phyloP scores from a whole-genome alignment of 2,888 invertebrate species.

The Melangyna quadrimaculata region DNA sequence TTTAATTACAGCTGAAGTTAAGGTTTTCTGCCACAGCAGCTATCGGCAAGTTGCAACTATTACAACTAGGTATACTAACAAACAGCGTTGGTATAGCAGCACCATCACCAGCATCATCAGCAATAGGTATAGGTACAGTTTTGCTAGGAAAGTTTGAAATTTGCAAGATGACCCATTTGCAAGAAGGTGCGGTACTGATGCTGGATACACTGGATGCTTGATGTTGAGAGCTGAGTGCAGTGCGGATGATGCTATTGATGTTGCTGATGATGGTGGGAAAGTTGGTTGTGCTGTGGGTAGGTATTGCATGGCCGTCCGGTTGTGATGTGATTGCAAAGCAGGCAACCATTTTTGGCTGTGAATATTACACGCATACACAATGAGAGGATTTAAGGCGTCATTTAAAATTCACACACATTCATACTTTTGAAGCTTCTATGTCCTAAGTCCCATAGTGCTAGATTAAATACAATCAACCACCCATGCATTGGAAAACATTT shows the following conservation, averaged over 20 bases:
- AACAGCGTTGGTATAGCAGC: not conserved
- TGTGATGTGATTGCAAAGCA: slow-evolving; percentile 36
- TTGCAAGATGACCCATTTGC: slow-evolving; percentile 50
- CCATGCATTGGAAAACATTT: slow-evolving; percentile 16
- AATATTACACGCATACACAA: slow-evolving; percentile 6
- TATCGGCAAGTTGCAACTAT: slow-evolving; percentile 58
- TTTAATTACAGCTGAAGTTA: slow-evolving; percentile 69
- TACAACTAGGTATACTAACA: slow-evolving; percentile 15
- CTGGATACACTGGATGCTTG: too few species aligned
- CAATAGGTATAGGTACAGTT: slow-evolving; percentile 23
- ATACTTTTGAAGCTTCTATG: not conserved
- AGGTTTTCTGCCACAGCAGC: slow-evolving; percentile 64
- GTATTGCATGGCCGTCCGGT: not conserved
- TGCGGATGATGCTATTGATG: not conserved
- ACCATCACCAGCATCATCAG: not conserved
- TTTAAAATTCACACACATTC: not conserved
- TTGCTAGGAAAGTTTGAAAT: slow-evolving; percentile 48
- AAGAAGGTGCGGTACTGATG: not conserved
- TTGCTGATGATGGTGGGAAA: not conserved
- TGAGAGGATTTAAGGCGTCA: not conserved
- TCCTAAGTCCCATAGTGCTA: not conserved
- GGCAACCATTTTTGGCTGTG: not conserved
- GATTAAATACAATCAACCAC: not conserved
- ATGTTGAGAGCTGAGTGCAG: not conserved
- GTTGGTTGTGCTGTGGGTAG: not conserved